Evolutionary conservation across 35 echinoderm and acorn worm genomes (phyloP).

Genomic region (Eucidaris tribuloides): DNA sequence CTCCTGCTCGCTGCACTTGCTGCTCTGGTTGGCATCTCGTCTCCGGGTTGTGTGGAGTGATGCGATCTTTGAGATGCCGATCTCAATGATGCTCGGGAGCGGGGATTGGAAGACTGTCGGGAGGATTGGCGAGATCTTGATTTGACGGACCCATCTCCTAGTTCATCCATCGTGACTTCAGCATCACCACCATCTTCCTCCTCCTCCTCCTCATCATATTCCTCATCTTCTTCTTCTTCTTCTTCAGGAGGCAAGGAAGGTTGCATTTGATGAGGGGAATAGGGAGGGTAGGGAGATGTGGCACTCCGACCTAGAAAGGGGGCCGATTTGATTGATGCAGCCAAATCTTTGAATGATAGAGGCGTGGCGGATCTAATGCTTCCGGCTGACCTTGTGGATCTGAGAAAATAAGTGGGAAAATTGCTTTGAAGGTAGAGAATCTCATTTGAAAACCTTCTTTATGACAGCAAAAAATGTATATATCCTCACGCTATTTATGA

Average conservation of each 20-base stretch:
- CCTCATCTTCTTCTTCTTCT: neutral
- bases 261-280: neutral
- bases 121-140: neutral
- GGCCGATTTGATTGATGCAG: conserved; percentile 71
- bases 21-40: neutral
- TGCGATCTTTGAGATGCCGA: neutral
- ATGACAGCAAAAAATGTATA: too few species aligned
- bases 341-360: conserved; percentile 62
- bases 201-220: neutral
- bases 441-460: too few species aligned
- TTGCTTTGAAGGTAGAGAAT: too few species aligned
- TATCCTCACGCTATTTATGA: too few species aligned
- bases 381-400: conserved; percentile 1
- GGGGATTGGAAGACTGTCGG: neutral
- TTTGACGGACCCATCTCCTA: neutral
- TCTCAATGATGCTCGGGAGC: neutral
- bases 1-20: neutral
- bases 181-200: neutral
- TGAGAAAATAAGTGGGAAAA: neutral
- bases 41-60: neutral
- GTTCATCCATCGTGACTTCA: neutral
- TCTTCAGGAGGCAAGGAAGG: conserved; percentile 30
- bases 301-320: conserved; percentile 70
- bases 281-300: conserved; percentile 58
- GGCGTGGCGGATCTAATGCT: conserved; percentile 26